A percentile compares a stretch with the other conserved stretches of the same genome.
phyloP scores from a whole-genome alignment of 2,888 invertebrate species.

The Mesorhabditis belari region DNA sequence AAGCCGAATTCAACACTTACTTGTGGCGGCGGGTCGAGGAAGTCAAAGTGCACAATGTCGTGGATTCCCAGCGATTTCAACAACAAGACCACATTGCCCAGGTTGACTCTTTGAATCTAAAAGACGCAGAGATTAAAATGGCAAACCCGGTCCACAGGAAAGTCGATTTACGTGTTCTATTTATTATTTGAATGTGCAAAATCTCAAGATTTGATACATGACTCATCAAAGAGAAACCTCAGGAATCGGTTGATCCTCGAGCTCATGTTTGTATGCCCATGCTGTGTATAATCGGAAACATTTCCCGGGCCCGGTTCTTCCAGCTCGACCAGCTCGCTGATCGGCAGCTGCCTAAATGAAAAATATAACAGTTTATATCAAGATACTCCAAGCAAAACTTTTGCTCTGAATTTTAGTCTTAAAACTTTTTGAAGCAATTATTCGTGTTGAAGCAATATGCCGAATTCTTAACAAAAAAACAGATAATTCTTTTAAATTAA shows the following conservation, averaged over 20 bases:
- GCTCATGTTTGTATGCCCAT: constrained; percentile 94
- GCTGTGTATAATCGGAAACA: constrained; percentile 96
- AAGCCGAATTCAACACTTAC: constrained; percentile 1
- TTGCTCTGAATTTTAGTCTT: too few species aligned
- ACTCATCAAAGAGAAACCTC: constrained; percentile 59
- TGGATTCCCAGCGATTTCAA: constrained; percentile 93
- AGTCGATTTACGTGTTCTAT: constrained; percentile 4
- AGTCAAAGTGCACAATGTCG: constrained; percentile 95
- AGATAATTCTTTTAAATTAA: background rate
- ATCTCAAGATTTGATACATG: constrained; percentile 1
- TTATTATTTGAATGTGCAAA: background rate
- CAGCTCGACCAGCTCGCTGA: constrained; percentile 90
- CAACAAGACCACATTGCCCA: constrained; percentile 92
- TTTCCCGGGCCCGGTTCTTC: constrained; percentile 90
- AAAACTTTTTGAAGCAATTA: background rate
- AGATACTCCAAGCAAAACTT: background rate
- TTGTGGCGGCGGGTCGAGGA: constrained; percentile 92
- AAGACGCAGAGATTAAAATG: background rate
- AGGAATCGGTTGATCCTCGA: constrained; percentile 94
- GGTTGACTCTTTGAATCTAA: constrained; percentile 85
- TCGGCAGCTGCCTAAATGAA: constrained; percentile 72
- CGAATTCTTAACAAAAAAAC: background rate
- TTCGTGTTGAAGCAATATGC: background rate
- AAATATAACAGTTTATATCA: constrained; percentile 1
- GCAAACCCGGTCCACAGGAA: background rate